Evolutionary conservation across 2,797 vertebrate genomes (phyloP).

Genomic region (Chiroxiphia lanceolata): DNA sequence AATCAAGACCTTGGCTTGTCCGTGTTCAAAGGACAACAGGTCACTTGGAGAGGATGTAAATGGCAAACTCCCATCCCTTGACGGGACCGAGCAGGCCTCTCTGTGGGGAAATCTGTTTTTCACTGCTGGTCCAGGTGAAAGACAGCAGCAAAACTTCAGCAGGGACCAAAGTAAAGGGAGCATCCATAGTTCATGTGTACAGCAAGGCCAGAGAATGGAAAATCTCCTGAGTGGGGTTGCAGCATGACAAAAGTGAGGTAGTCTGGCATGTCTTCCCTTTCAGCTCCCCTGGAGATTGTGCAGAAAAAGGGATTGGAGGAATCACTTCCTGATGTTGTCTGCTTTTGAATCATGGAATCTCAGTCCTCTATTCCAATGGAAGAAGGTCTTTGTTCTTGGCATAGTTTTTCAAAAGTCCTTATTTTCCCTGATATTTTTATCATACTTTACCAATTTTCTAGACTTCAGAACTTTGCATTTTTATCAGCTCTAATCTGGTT

Average conservation of each 20-base stretch:
- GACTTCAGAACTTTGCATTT: background rate
- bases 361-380: background rate
- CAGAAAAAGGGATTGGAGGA: background rate
- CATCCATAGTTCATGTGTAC: background rate
- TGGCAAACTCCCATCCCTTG: background rate
- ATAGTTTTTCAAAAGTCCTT: background rate
- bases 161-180: background rate
- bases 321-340: background rate
- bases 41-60: background rate
- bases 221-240: background rate
- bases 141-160: background rate
- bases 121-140: background rate
- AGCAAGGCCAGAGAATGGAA: background rate
- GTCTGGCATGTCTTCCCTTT: background rate
- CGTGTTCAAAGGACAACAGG: background rate
- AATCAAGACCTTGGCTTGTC: background rate
- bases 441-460: background rate
- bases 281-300: background rate
- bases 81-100: fast-evolving
- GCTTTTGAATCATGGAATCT: background rate
- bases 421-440: background rate
- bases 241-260: background rate
- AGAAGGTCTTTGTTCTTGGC: background rate
- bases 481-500: background rate
- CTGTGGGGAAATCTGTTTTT: background rate